A percentile compares a stretch with the other conserved stretches of the same genome.
Evolutionary conservation across 1,140 invertebrate genomes (phyloP).

Genomic region (Sarcophaga peregrina): DNA sequence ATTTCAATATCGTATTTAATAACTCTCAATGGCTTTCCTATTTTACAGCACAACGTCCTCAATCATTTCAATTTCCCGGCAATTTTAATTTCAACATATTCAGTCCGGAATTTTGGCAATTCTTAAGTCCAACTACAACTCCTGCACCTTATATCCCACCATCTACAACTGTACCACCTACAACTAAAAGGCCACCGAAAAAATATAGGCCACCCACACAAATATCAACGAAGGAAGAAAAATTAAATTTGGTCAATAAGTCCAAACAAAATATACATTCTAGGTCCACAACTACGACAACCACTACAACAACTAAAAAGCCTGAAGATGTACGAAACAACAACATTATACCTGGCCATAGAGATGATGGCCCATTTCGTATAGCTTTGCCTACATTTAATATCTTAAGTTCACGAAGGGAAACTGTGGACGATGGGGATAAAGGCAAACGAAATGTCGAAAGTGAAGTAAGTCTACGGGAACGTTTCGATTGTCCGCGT

Average conservation of each 20-base stretch:
- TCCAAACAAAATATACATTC: slow-evolving; percentile 49
- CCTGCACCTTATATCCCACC: slow-evolving; percentile 54
- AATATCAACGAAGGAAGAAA: slow-evolving; percentile 65
- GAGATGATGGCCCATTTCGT: slow-evolving; percentile 59
- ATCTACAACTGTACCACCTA: slow-evolving; percentile 56
- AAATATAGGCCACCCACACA: slow-evolving; percentile 65
- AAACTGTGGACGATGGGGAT: slow-evolving; percentile 48
- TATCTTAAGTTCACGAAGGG: slow-evolving; percentile 52
- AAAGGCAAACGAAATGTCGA: slow-evolving; percentile 54
- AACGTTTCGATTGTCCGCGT: slow-evolving; percentile 68
- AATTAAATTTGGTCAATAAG: slow-evolving; percentile 55
- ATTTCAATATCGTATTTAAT: neutral
- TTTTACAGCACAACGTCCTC: neutral
- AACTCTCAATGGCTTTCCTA: neutral
- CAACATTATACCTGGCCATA: slow-evolving; percentile 37
- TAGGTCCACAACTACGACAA: slow-evolving; percentile 3
- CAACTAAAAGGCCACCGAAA: slow-evolving; percentile 68
- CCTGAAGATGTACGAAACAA: slow-evolving; percentile 5
- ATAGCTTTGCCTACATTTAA: slow-evolving; percentile 63
- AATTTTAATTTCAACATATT: slow-evolving; percentile 35
- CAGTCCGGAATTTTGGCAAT: slow-evolving; percentile 42
- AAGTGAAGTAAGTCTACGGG: slow-evolving; percentile 49
- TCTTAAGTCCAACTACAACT: neutral
- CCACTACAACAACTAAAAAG: neutral
- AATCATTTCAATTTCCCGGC: slow-evolving; percentile 14